Conservation (phyloP, 2,888 invertebrate species). For the Notodonta ziczac region DNA sequence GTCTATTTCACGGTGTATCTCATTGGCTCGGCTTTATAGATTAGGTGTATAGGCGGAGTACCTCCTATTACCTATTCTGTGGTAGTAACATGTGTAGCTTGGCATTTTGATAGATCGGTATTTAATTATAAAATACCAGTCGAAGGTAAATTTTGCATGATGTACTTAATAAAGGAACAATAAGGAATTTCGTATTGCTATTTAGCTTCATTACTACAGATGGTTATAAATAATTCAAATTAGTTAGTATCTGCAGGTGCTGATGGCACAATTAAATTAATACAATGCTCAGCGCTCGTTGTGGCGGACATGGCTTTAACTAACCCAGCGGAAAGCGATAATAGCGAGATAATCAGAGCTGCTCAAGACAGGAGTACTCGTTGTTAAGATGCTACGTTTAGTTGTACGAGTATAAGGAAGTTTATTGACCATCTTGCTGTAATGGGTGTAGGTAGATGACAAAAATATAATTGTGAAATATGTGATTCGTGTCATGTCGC, state of each 20-base stretch:
- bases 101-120: no score
- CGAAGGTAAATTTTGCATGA: no score
- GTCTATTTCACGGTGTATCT: not conserved
- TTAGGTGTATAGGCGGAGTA: no score
- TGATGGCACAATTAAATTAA: constrained; percentile 28
- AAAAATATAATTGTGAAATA: no score
- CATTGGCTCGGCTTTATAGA: no score
- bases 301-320: constrained; percentile 45
- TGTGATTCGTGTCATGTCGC: no score
- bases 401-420: not conserved
- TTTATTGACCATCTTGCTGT: not conserved
- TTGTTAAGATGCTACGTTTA: not conserved
- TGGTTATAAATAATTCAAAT: constrained; percentile 34
- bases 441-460: no score
- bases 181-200: no score
- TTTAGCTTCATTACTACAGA: not conserved
- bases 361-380: constrained; percentile 39
- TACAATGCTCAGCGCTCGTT: constrained; percentile 26
- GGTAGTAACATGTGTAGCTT: no score
- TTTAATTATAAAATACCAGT: no score
- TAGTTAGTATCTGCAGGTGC: constrained; percentile 35
- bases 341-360: constrained; percentile 46
- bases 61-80: no score
- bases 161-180: no score
- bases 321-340: constrained; percentile 37